phyloP scores from a whole-genome alignment of 1,140 invertebrate species.

The Ceratosolen fusciceps region DNA sequence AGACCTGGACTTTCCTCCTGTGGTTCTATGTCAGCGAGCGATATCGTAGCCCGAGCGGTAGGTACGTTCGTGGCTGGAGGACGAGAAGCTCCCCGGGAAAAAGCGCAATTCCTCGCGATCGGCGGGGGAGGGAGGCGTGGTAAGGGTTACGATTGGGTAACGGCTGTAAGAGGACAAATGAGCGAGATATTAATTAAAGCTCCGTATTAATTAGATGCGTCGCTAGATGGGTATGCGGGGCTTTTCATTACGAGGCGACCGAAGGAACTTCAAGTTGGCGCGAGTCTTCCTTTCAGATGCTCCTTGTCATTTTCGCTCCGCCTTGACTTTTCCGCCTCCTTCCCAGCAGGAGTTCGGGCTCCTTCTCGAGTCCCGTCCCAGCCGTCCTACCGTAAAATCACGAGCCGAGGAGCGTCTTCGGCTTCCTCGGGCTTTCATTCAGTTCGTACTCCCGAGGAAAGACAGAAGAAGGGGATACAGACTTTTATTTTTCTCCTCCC shows the following conservation, averaged over 20 bases:
- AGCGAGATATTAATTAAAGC: slow-evolving; percentile 49
- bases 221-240: not conserved
- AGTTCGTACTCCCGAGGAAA: slow-evolving; percentile 50
- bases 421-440: slow-evolving; percentile 48
- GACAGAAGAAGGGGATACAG: not conserved
- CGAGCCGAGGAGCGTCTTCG: slow-evolving; percentile 38
- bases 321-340: not conserved
- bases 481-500: not conserved
- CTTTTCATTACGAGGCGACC: slow-evolving; percentile 38
- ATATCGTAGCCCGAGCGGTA: too few species aligned
- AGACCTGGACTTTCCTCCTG: not conserved
- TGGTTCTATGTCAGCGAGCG: not conserved
- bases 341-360: not conserved
- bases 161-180: slow-evolving; percentile 35
- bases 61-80: too few species aligned
- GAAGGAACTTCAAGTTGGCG: not conserved
- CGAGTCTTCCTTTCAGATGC: slow-evolving; percentile 24
- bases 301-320: slow-evolving; percentile 18
- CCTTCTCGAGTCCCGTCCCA: slow-evolving; percentile 7
- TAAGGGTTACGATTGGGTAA: too few species aligned
- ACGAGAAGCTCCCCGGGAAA: too few species aligned
- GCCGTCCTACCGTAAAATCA: slow-evolving; percentile 50
- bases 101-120: too few species aligned
- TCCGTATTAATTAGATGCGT: slow-evolving; percentile 48
- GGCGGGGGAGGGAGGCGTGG: too few species aligned